phyloP scores from a whole-genome alignment of 2,888 invertebrate genomes.

The Spicauda simplicius region DNA sequence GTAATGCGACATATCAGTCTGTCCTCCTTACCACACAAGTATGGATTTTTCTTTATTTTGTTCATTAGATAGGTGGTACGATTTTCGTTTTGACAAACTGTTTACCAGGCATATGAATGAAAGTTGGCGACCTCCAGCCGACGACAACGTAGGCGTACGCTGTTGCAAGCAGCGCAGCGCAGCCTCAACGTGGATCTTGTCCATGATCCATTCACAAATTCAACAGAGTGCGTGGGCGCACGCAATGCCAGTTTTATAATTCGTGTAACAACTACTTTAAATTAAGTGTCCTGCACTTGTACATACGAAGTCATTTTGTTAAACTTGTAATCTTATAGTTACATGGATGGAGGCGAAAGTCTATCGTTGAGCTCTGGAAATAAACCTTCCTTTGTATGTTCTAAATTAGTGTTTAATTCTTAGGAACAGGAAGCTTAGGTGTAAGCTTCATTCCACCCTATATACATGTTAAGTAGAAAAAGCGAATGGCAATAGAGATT shows the following conservation, averaged over 20 bases:
- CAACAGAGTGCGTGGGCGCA: conserved; percentile 59
- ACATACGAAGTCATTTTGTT: neutral
- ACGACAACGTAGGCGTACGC: conserved; percentile 69
- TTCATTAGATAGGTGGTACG: conserved; percentile 29
- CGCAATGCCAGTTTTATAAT: conserved; percentile 44
- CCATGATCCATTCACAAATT: conserved; percentile 71
- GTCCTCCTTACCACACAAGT: too few species aligned
- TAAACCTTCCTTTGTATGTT: conserved; percentile 29
- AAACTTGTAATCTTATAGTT: neutral
- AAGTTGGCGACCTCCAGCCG: conserved; percentile 80
- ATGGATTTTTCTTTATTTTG: conserved; percentile 13
- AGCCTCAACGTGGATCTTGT: conserved; percentile 45
- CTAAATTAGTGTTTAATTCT: conserved; percentile 24
- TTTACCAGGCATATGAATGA: conserved; percentile 67
- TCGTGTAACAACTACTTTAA: conserved; percentile 37
- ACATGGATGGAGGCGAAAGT: neutral
- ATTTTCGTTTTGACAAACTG: conserved; percentile 37
- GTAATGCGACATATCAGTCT: too few species aligned
- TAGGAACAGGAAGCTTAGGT: conserved; percentile 27
- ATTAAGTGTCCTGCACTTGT: conserved; percentile 14
- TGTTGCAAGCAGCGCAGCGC: conserved; percentile 64
- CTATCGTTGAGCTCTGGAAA: conserved; percentile 12
- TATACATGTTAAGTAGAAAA: conserved; percentile 53
- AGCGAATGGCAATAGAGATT: conserved; percentile 53
- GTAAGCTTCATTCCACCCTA: conserved; percentile 45